phyloP scores from a whole-genome alignment of 2,797 vertebrate genomes.

The Brachymystax lenok region DNA sequence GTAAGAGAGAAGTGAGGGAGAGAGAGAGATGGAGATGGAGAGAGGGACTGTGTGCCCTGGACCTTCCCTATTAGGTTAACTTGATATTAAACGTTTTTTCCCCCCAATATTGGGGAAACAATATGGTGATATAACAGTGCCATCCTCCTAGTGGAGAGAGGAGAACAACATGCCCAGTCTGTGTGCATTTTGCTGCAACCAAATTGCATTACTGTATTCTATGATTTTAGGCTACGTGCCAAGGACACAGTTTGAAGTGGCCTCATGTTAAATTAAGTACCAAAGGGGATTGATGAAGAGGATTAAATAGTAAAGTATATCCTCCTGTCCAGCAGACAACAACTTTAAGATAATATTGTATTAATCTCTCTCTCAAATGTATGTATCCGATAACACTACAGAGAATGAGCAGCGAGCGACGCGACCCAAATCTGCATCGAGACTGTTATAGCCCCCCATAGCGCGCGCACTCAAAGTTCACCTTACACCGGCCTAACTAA shows the following conservation, averaged over 20 bases:
- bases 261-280: not conserved
- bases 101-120: not conserved
- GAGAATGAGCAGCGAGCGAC: not conserved
- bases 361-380: not conserved
- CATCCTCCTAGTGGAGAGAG: not conserved
- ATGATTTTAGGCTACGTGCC: not conserved
- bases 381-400: not conserved
- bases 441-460: constrained; percentile 14
- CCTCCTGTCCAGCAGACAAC: not conserved
- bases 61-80: constrained; percentile 19
- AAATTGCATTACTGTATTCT: not conserved
- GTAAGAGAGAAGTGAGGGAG: not conserved
- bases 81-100: not conserved
- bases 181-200: not conserved
- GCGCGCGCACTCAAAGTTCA: not conserved
- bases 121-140: not conserved
- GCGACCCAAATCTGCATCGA: not conserved
- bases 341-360: not conserved
- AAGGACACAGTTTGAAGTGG: not conserved
- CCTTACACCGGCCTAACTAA: not conserved
- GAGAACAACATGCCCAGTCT: not conserved
- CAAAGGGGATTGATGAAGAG: not conserved
- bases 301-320: not conserved
- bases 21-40: not conserved
- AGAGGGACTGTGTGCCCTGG: constrained; percentile 19